Evolutionary conservation across 1,140 invertebrate species (phyloP).

Genomic region (Propsilocerus akamusi): DNA sequence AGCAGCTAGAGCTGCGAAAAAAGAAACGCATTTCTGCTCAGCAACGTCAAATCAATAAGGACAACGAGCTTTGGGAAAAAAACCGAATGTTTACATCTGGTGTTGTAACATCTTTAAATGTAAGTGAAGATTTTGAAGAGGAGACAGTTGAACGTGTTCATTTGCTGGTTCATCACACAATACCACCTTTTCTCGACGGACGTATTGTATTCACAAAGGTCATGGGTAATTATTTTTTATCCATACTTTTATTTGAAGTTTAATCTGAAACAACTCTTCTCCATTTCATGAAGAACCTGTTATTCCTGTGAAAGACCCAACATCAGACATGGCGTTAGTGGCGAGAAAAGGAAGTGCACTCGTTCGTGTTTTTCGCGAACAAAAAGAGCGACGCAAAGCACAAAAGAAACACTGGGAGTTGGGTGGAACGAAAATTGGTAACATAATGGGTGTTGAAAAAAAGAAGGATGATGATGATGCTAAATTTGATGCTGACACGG

Average conservation of each 20-base stretch:
- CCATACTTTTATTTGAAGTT: neutral
- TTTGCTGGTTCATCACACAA: slow-evolving; percentile 93
- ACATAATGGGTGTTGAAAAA: slow-evolving; percentile 89
- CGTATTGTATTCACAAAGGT: slow-evolving; percentile 96
- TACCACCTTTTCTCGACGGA: slow-evolving; percentile 97
- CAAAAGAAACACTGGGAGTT: slow-evolving; percentile 99
- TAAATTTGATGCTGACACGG: slow-evolving; percentile 33
- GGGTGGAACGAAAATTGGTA: slow-evolving; percentile 89
- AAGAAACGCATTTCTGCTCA: slow-evolving; percentile 86
- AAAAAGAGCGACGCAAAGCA: slow-evolving; percentile 87
- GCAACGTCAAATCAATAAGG: slow-evolving; percentile 86
- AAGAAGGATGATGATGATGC: slow-evolving; percentile 56
- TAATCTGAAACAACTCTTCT: slow-evolving; percentile 18
- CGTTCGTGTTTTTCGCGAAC: slow-evolving; percentile 80
- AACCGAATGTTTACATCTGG: slow-evolving; percentile 96
- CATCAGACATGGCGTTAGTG: slow-evolving; percentile 93
- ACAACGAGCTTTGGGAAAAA: slow-evolving; percentile 97
- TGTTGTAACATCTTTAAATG: slow-evolving; percentile 75
- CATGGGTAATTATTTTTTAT: neutral
- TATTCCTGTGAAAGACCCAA: slow-evolving; percentile 76
- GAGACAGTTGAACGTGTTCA: slow-evolving; percentile 84
- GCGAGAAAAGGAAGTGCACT: slow-evolving; percentile 87
- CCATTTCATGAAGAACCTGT: slow-evolving; percentile 82
- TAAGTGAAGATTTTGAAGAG: slow-evolving; percentile 87
- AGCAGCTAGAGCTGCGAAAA: slow-evolving; percentile 73